phyloP scores from a whole-genome alignment of 1,140 invertebrate genomes.

The Cyrtorhinus lividipennis region DNA sequence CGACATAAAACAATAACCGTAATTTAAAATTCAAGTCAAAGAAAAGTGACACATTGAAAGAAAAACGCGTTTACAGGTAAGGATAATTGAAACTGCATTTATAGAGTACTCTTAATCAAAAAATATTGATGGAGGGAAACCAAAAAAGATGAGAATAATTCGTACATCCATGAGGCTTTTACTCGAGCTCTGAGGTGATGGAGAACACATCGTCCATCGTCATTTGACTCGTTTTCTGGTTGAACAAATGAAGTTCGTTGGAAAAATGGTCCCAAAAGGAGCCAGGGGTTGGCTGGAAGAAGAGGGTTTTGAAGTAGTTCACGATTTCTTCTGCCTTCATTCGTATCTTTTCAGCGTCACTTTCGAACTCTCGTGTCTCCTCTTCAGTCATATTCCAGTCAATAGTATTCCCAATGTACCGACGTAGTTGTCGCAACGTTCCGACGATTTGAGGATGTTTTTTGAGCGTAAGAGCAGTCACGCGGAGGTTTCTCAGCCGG shows the following conservation, averaged over 20 bases:
- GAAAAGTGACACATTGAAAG: too few species aligned
- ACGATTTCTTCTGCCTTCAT: conserved; percentile 47
- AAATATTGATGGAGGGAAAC: too few species aligned
- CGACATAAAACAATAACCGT: too few species aligned
- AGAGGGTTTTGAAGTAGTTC: conserved; percentile 40
- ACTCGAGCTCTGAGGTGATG: conserved; percentile 33
- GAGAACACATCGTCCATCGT: conserved; percentile 37
- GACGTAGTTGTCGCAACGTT: conserved; percentile 45
- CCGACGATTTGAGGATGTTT: conserved; percentile 71
- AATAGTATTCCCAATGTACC: conserved; percentile 48
- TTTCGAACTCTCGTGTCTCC: conserved; percentile 35
- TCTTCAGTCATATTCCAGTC: conserved; percentile 47
- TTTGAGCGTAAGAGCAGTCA: conserved; percentile 64
- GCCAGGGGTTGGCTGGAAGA: conserved; percentile 34
- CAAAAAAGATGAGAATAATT: too few species aligned
- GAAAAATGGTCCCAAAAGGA: conserved; percentile 44
- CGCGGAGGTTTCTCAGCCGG: conserved; percentile 43
- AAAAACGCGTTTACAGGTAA: too few species aligned
- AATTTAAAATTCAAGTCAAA: too few species aligned
- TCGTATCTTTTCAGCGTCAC: conserved; percentile 48
- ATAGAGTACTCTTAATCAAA: too few species aligned
- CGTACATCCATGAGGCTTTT: too few species aligned
- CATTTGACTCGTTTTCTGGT: conserved; percentile 40
- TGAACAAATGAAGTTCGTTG: conserved; percentile 39
- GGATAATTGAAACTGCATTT: too few species aligned